Conservation (phyloP, 2,888 invertebrate species). For the Parnassius glacialis region DNA sequence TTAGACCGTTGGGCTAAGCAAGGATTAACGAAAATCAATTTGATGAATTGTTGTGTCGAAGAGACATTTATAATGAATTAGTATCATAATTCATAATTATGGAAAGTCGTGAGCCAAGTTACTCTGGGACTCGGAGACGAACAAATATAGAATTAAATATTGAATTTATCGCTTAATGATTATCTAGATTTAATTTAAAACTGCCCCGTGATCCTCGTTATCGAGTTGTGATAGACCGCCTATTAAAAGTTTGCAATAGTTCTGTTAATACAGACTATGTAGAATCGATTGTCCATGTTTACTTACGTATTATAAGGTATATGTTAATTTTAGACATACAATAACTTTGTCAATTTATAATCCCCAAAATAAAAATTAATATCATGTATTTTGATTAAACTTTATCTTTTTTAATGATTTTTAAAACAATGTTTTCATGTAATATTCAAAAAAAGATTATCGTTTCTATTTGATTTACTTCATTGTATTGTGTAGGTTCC, state of each 20-base stretch:
- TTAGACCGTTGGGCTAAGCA: conserved; percentile 26
- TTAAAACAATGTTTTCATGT: too few relatives aligned
- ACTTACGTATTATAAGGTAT: conserved; percentile 12
- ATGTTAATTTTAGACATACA: background rate
- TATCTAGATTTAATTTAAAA: conserved; percentile 49
- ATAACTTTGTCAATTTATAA: too few relatives aligned
- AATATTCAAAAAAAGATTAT: too few relatives aligned
- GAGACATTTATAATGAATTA: conserved; percentile 75
- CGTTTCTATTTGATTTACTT: too few relatives aligned
- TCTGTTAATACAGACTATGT: conserved; percentile 10
- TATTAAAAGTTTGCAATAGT: conserved; percentile 35
- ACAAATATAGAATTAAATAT: conserved; percentile 74
- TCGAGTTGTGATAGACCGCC: conserved; percentile 37
- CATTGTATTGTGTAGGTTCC: too few relatives aligned
- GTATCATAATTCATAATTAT: conserved; percentile 78
- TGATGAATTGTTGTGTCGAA: conserved; percentile 75
- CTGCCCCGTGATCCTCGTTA: conserved; percentile 36
- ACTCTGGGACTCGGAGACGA: conserved; percentile 60
- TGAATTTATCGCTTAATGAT: background rate
- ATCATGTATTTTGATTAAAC: too few relatives aligned
- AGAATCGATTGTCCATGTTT: conserved; percentile 27
- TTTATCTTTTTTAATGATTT: too few relatives aligned
- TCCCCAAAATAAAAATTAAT: too few relatives aligned
- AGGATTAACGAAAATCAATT: conserved; percentile 72
- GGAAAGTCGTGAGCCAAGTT: conserved; percentile 72